phyloP scores from a whole-genome alignment of 2,113 vertebrate genomes.

The Casuarius casuarius region DNA sequence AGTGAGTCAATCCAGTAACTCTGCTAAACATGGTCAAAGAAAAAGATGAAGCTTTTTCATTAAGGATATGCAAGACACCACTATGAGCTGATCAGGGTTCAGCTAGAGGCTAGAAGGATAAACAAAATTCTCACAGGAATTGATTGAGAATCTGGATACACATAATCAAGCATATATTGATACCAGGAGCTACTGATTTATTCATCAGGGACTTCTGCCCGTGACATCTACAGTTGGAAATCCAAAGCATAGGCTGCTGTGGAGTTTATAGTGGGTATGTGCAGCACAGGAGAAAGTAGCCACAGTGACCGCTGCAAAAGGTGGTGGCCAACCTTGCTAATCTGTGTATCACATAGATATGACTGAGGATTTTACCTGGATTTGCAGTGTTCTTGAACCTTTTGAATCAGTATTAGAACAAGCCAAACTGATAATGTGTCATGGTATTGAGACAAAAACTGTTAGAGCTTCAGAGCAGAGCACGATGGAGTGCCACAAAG shows the following conservation, averaged over 20 bases:
- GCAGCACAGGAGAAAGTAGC: not conserved
- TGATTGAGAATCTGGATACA: not conserved
- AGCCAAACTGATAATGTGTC: not conserved
- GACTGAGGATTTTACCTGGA: not conserved
- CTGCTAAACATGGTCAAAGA: not conserved
- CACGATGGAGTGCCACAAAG: not conserved
- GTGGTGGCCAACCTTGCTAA: not conserved
- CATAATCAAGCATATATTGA: fast-evolving
- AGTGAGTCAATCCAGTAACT: not conserved
- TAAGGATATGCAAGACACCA: not conserved
- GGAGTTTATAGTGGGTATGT: not conserved
- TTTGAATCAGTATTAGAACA: not conserved
- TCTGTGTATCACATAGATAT: not conserved
- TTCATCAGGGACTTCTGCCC: fast-evolving
- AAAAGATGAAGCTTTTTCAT: fast-evolving
- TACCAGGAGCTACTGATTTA: not conserved
- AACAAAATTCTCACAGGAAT: not conserved
- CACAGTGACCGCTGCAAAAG: not conserved
- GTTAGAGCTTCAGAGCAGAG: not conserved
- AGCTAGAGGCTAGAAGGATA: not conserved
- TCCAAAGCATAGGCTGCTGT: not conserved
- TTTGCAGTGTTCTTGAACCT: not conserved
- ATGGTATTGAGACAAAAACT: fast-evolving
- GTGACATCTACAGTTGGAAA: not conserved
- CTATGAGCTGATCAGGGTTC: fast-evolving